Conservation (phyloP, 2,113 vertebrate species). For the Neopipo cinnamomea region DNA sequence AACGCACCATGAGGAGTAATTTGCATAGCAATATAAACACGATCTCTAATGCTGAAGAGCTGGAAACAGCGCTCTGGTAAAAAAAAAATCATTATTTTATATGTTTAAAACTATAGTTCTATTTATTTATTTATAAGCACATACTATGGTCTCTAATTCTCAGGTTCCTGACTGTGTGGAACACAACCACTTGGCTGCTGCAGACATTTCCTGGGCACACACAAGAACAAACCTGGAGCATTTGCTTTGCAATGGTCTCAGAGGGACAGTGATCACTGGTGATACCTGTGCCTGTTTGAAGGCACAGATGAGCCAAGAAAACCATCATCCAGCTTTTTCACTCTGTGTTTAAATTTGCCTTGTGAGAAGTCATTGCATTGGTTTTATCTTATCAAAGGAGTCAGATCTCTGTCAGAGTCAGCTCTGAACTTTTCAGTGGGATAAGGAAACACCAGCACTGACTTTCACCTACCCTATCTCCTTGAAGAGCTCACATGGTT, state of each 20-base stretch:
- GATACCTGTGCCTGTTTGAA: neutral
- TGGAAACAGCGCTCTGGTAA: constrained; percentile 32
- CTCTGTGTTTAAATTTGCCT: neutral
- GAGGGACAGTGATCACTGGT: neutral
- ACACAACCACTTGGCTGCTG: neutral
- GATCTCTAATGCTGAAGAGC: constrained; percentile 58
- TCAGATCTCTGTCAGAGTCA: too few species aligned
- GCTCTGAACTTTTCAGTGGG: too few species aligned
- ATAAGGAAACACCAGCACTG: too few species aligned
- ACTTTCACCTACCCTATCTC: too few species aligned
- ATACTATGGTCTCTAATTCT: constrained; percentile 34
- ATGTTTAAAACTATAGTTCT: constrained; percentile 57
- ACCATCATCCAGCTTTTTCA: neutral
- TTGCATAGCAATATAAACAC: constrained; percentile 79
- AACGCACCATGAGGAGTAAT: constrained; percentile 79
- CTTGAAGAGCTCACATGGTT: too few species aligned
- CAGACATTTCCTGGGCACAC: neutral
- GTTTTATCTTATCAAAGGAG: too few species aligned
- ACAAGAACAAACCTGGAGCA: neutral
- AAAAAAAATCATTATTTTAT: constrained; percentile 60
- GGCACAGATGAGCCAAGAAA: neutral
- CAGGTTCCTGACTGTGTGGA: neutral
- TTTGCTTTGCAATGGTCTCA: neutral
- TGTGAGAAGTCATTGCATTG: too few species aligned
- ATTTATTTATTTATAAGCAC: constrained; percentile 78